These are phyloP conservation scores for Trypoxylon attenuatum DNA, from an alignment of 2,888 invertebrate species.

Conservation along the genomic window DNA sequence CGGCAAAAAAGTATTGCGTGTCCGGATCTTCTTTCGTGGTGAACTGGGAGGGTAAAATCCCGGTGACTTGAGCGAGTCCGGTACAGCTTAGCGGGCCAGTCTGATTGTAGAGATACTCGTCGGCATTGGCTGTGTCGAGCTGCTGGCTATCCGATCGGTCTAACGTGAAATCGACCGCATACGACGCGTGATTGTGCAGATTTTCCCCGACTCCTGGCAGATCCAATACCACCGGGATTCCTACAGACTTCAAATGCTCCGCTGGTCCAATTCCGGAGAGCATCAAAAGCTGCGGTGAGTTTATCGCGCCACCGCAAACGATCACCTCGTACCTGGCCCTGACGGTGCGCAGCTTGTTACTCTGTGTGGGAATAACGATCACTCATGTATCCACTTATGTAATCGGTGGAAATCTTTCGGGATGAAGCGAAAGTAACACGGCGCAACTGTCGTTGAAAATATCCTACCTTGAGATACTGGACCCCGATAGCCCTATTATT, in stretches of 20 bases:
- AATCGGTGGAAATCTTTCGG: no score
- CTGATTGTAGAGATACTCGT: slow-evolving; percentile 77
- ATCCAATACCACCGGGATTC: slow-evolving; percentile 78
- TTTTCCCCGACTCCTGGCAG: slow-evolving; percentile 83
- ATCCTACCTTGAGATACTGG: slow-evolving; percentile 74
- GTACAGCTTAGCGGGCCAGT: slow-evolving; percentile 80
- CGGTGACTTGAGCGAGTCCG: slow-evolving; percentile 82
- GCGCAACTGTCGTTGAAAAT: neutral
- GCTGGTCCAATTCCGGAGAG: slow-evolving; percentile 82
- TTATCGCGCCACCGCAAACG: slow-evolving; percentile 79
- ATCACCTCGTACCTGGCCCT: slow-evolving; percentile 74
- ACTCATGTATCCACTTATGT: no score
- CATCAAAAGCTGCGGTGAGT: slow-evolving; percentile 81
- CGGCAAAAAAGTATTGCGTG: slow-evolving; percentile 81
- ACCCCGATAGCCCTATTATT: slow-evolving; percentile 76
- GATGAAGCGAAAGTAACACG: no score
- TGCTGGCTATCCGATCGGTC: slow-evolving; percentile 72
- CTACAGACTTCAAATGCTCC: slow-evolving; percentile 77
- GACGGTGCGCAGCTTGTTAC: slow-evolving; percentile 37
- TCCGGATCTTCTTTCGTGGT: slow-evolving; percentile 81
- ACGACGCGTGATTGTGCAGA: slow-evolving; percentile 82
- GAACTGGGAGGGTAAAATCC: slow-evolving; percentile 78
- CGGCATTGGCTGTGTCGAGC: slow-evolving; percentile 77
- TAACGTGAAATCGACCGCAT: slow-evolving; percentile 76
- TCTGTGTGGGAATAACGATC: slow-evolving; percentile 39